Percentiles rank a stretch among this genome's conserved stretches.
phyloP scores from a whole-genome alignment of 1,140 invertebrate genomes.

The Hyles vespertilio region DNA sequence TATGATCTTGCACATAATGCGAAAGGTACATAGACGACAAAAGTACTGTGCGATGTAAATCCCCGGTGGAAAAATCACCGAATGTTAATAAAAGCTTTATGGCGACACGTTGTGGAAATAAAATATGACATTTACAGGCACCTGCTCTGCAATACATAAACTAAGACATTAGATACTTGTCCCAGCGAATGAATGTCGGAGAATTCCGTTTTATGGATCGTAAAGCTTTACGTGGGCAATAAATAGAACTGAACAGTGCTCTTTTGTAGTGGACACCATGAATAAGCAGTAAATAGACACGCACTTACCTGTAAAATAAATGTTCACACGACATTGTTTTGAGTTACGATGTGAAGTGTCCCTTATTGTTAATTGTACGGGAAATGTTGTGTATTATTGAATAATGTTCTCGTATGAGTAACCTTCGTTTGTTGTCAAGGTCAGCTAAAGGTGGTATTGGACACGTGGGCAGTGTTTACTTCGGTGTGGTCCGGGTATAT shows the following conservation, averaged over 20 bases:
- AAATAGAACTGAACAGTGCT: slow-evolving; percentile 32
- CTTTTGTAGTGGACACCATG: slow-evolving; percentile 19
- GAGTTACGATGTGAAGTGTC: slow-evolving; percentile 3
- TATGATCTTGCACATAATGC: too few relatives aligned
- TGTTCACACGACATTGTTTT: not conserved
- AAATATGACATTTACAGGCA: slow-evolving; percentile 7
- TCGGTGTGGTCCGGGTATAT: too few relatives aligned
- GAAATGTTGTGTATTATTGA: too few relatives aligned
- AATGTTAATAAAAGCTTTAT: slow-evolving; percentile 8
- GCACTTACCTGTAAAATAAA: slow-evolving; percentile 3
- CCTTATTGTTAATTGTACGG: too few relatives aligned
- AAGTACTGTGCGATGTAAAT: too few relatives aligned
- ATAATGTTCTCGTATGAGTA: too few relatives aligned
- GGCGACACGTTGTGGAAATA: slow-evolving; percentile 2
- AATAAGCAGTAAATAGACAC: slow-evolving; percentile 9
- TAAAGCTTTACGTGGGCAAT: slow-evolving; percentile 35
- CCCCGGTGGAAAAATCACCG: not conserved
- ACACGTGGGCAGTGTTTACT: too few relatives aligned
- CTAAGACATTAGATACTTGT: slow-evolving; percentile 29
- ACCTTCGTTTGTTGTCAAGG: too few relatives aligned
- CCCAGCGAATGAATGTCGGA: slow-evolving; percentile 35
- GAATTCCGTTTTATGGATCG: slow-evolving; percentile 35
- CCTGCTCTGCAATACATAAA: slow-evolving; percentile 13
- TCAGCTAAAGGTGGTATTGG: too few relatives aligned
- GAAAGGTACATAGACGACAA: too few relatives aligned